Evolutionary conservation across 2,888 invertebrate genomes (phyloP).

Genomic region (Cerastis leucographa): DNA sequence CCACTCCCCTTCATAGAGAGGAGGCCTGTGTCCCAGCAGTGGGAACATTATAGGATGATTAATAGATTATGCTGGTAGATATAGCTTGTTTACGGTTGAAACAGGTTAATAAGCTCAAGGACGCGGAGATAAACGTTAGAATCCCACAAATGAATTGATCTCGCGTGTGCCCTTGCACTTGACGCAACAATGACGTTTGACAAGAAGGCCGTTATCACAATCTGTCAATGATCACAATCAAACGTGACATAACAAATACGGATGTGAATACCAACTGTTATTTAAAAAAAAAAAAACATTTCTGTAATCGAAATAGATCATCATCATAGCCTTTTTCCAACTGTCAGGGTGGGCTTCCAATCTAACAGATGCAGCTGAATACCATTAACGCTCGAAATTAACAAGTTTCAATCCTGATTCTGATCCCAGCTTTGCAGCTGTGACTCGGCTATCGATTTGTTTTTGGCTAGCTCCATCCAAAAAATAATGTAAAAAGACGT

Average conservation of each 20-base stretch:
- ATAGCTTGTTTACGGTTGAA: constrained; percentile 5
- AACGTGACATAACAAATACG: not conserved
- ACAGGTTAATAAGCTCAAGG: constrained; percentile 30
- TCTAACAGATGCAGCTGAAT: not conserved
- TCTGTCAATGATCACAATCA: constrained; percentile 28
- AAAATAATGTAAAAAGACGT: not conserved
- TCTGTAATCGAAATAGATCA: not conserved
- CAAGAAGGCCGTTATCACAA: constrained; percentile 25
- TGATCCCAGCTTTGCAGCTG: not conserved
- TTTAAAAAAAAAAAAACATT: not conserved
- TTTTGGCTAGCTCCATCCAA: not conserved
- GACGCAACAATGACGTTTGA: constrained; percentile 28
- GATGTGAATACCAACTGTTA: not conserved
- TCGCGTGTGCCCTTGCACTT: constrained; percentile 52
- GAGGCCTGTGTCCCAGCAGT: not conserved
- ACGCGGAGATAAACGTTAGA: constrained; percentile 32
- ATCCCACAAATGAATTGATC: constrained; percentile 47
- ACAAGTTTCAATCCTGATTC: not conserved
- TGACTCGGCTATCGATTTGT: not conserved
- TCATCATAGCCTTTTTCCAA: not conserved
- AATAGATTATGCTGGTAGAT: not conserved
- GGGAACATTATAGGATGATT: not conserved
- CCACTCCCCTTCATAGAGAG: not conserved
- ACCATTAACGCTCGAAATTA: not conserved
- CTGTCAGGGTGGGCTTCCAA: not conserved